These are phyloP conservation scores for Eurois occulta DNA, from an alignment of 2,888 invertebrate genomes.

Conservation along the genomic window DNA sequence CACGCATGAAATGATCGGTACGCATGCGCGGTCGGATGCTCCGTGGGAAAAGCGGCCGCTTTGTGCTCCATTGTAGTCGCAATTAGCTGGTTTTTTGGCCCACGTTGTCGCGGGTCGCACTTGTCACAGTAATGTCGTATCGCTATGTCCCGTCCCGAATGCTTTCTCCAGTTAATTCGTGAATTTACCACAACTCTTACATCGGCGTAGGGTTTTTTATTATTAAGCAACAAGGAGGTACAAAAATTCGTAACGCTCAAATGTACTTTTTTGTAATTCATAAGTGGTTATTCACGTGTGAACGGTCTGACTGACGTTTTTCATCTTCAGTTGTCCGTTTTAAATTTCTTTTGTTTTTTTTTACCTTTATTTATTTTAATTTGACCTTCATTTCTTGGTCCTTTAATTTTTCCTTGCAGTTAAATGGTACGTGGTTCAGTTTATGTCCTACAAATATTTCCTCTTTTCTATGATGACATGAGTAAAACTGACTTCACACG, in stretches of 20 bases:
- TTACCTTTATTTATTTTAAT: slow-evolving; percentile 67
- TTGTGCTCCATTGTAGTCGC: slow-evolving; percentile 88
- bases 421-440: slow-evolving; percentile 23
- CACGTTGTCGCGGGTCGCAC: slow-evolving; percentile 82
- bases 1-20: slow-evolving; percentile 87
- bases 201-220: slow-evolving; percentile 63
- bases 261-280: slow-evolving; percentile 79
- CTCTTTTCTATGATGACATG: background rate
- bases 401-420: slow-evolving; percentile 53
- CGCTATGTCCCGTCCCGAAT: slow-evolving; percentile 85
- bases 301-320: slow-evolving; percentile 83
- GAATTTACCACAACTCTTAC: slow-evolving; percentile 79
- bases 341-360: slow-evolving; percentile 71
- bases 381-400: slow-evolving; percentile 54
- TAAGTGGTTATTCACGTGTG: slow-evolving; percentile 83
- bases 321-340: slow-evolving; percentile 79
- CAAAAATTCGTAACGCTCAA: slow-evolving; percentile 76
- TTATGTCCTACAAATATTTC: background rate
- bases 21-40: slow-evolving; percentile 83
- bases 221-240: slow-evolving; percentile 62
- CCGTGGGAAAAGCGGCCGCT: slow-evolving; percentile 89
- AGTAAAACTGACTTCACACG: background rate
- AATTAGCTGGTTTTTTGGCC: slow-evolving; percentile 87
- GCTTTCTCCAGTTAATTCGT: slow-evolving; percentile 84
- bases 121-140: slow-evolving; percentile 87